phyloP scores from a whole-genome alignment of 2,113 vertebrate genomes.

The Ardeotis arabs region DNA sequence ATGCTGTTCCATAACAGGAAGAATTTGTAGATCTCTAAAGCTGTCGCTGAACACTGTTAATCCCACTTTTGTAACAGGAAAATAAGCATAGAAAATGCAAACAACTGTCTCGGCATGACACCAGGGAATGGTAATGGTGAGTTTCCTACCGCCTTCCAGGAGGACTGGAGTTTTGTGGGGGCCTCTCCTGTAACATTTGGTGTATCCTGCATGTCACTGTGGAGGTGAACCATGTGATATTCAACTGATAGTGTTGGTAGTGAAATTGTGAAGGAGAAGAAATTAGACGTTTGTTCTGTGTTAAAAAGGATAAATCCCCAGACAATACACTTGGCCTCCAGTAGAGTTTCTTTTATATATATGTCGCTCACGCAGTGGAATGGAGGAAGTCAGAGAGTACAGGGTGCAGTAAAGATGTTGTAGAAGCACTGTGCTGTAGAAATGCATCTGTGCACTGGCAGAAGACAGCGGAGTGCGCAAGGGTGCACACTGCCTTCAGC shows the following conservation, averaged over 20 bases:
- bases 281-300: background rate
- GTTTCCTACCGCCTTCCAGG: background rate
- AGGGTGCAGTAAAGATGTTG: background rate
- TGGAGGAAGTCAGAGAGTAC: background rate
- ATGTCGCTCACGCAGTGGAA: background rate
- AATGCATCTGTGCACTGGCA: background rate
- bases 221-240: background rate
- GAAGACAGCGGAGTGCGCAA: background rate
- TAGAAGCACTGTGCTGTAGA: background rate
- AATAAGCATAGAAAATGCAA: background rate
- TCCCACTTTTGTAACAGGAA: background rate
- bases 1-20: background rate
- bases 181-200: background rate
- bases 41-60: background rate
- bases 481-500: background rate
- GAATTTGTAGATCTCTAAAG: background rate
- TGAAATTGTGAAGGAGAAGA: background rate
- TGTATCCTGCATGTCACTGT: background rate
- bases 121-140: background rate
- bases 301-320: background rate
- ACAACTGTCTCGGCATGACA: background rate
- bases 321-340: background rate
- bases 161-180: background rate
- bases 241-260: background rate
- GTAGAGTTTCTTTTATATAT: background rate